Evolutionary conservation across 1,140 invertebrate genomes (phyloP).

Genomic region (Pinna nobilis): DNA sequence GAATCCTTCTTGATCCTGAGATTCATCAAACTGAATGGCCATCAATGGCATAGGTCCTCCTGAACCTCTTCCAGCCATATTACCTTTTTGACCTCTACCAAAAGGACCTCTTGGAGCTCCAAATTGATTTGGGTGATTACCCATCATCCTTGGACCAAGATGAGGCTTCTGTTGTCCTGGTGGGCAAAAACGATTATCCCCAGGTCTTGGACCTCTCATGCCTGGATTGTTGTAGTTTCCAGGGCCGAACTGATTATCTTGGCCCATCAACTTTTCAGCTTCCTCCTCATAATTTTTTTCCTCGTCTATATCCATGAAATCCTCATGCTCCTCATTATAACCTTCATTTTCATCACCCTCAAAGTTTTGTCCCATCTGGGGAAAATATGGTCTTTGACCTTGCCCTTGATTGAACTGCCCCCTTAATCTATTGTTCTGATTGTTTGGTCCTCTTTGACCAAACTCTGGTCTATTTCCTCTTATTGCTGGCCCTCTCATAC

Average conservation of each 20-base stretch:
- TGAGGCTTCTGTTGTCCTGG: slow-evolving; percentile 14
- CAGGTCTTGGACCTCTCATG: neutral
- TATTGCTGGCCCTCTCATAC: slow-evolving; percentile 1
- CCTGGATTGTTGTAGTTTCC: neutral
- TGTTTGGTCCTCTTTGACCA: slow-evolving; percentile 29
- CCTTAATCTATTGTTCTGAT: neutral
- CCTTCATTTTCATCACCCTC: neutral
- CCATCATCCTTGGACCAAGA: slow-evolving; percentile 6
- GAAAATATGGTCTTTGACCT: slow-evolving; percentile 2
- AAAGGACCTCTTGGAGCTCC: slow-evolving; percentile 7
- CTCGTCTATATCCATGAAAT: slow-evolving; percentile 48
- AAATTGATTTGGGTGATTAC: no score
- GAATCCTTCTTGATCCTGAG: neutral
- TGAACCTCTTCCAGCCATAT: slow-evolving; percentile 2
- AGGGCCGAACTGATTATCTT: slow-evolving; percentile 2
- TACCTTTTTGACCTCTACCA: neutral
- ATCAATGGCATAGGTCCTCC: slow-evolving; percentile 1
- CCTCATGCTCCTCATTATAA: slow-evolving; percentile 31
- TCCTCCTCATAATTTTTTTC: slow-evolving; percentile 11
- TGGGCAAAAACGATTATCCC: neutral
- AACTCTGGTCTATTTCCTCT: slow-evolving; percentile 20
- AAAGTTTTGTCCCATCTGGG: slow-evolving; percentile 7
- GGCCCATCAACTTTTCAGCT: neutral
- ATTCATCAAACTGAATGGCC: neutral
- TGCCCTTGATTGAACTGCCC: neutral